phyloP scores from a whole-genome alignment of 2,113 vertebrate genomes.

The Eonycteris spelaea region DNA sequence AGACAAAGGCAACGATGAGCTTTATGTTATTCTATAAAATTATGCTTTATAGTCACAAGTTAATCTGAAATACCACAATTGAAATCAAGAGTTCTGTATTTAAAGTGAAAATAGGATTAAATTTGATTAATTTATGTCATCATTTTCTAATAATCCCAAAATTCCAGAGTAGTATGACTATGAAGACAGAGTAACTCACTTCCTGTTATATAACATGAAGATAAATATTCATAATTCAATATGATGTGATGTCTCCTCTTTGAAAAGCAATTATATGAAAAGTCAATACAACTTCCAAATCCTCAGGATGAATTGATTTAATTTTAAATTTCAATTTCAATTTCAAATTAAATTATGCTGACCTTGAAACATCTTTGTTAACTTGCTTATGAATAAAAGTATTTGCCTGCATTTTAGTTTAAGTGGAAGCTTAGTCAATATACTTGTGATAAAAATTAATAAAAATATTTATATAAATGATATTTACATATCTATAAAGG shows the following conservation, averaged over 20 bases:
- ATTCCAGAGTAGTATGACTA: background rate
- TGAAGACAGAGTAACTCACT: background rate
- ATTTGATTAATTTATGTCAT: background rate
- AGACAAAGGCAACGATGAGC: background rate
- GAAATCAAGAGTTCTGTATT: background rate
- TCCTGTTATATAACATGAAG: background rate
- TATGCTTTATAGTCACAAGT: background rate
- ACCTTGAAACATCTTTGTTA: background rate
- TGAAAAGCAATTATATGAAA: conserved; percentile 66
- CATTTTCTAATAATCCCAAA: conserved; percentile 8
- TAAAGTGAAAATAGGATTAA: background rate
- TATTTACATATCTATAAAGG: background rate
- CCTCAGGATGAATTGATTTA: conserved; percentile 30
- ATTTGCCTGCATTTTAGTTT: background rate
- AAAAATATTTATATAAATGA: background rate
- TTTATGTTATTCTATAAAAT: background rate
- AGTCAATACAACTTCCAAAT: conserved; percentile 60
- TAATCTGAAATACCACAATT: background rate
- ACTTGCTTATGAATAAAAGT: conserved; percentile 22
- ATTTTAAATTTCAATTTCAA: conserved; percentile 40
- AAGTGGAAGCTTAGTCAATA: background rate
- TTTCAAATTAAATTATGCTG: conserved; percentile 41
- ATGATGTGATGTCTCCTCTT: conserved; percentile 36
- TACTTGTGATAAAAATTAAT: background rate
- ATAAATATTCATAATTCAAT: conserved; percentile 48